Conservation (phyloP, 2,888 invertebrate species). For the Heliconius aoede region DNA sequence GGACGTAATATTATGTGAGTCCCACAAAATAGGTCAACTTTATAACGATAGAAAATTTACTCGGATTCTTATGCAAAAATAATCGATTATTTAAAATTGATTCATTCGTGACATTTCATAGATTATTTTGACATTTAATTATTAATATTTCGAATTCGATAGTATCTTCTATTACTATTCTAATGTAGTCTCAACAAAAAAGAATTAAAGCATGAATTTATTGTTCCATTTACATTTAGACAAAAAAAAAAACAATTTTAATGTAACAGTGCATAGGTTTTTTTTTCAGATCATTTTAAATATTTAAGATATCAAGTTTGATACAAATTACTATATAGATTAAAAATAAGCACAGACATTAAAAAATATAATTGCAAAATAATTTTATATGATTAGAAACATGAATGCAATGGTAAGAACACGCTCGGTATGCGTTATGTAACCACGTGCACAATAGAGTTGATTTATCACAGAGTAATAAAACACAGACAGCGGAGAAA, state of each 20-base stretch:
- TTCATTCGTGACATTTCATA: slow-evolving; percentile 34
- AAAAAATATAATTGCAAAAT: background rate
- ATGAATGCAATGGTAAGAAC: background rate
- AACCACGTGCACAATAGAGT: slow-evolving; percentile 40
- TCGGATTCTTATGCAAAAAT: slow-evolving; percentile 29
- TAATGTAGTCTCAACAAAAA: background rate
- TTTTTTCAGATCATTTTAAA: too few relatives aligned
- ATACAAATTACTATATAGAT: background rate
- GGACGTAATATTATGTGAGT: background rate
- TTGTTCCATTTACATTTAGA: too few relatives aligned
- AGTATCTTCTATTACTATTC: background rate
- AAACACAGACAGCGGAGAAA: slow-evolving; percentile 11
- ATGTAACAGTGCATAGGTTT: too few relatives aligned
- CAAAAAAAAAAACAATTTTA: too few relatives aligned
- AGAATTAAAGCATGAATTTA: too few relatives aligned
- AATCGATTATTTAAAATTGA: slow-evolving; percentile 16
- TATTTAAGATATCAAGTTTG: background rate
- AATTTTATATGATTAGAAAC: background rate
- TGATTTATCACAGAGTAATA: slow-evolving; percentile 41
- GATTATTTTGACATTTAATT: slow-evolving; percentile 35
- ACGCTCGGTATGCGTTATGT: slow-evolving; percentile 33
- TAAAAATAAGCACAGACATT: background rate
- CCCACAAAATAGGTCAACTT: slow-evolving; percentile 24
- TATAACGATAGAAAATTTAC: slow-evolving; percentile 15
- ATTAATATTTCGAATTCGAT: slow-evolving; percentile 21